These are phyloP conservation scores for Syrphus vitripennis DNA, from an alignment of 2,888 invertebrate genomes.

Conservation along the genomic window DNA sequence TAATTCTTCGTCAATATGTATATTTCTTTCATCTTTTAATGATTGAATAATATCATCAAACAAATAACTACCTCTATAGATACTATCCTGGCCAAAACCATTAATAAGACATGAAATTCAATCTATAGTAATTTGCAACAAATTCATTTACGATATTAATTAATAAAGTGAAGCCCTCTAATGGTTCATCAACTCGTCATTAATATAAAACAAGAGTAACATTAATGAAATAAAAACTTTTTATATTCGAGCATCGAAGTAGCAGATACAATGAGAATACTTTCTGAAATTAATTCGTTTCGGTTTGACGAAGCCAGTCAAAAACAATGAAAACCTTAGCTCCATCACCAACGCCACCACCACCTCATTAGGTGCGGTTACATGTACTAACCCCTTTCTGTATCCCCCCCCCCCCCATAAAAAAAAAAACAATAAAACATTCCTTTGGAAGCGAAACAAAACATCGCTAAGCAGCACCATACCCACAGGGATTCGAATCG, in stretches of 20 bases:
- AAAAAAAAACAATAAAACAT: background rate
- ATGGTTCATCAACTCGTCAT: constrained; percentile 20
- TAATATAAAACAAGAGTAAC: background rate
- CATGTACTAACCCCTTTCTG: constrained; percentile 21
- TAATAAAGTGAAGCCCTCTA: constrained; percentile 34
- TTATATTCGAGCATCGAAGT: no score
- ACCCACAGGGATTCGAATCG: constrained; percentile 34
- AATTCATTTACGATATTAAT: constrained; percentile 50
- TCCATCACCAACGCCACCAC: background rate
- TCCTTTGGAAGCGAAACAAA: background rate
- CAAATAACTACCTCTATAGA: background rate
- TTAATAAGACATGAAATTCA: background rate
- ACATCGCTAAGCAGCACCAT: constrained; percentile 22
- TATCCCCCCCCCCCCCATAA: background rate
- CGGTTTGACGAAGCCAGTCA: constrained; percentile 1
- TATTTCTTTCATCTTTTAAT: background rate
- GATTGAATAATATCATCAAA: background rate
- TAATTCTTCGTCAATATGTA: background rate
- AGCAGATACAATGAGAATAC: constrained; percentile 24
- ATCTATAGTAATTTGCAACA: background rate
- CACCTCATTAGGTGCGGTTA: constrained; percentile 16
- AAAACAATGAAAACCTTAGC: constrained; percentile 23
- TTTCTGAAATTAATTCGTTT: constrained; percentile 49
- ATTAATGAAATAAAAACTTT: constrained; percentile 9
- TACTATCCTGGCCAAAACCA: background rate